Evolutionary conservation across 2,797 vertebrate genomes (phyloP), one percentile per base, ranked within the genome.

Genomic region (Leuciscus waleckii): DNA sequence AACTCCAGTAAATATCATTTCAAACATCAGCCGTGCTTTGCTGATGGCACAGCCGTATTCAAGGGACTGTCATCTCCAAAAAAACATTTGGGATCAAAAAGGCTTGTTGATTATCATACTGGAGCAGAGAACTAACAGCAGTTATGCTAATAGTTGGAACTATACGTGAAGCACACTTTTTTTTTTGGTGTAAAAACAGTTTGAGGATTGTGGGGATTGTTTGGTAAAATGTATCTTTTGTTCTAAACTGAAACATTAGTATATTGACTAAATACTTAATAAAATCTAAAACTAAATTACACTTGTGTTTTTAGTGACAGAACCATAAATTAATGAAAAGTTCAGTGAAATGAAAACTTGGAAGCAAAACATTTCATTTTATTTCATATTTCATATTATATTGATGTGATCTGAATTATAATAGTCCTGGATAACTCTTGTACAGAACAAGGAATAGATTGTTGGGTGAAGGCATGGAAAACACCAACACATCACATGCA

Each of bases 401-500:
- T 35, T 35, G 71, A 81, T 81, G 49, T 70, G 86, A 87, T 70
- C 49, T 32, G 35, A 78, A 73, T 76, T 87, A 89, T 86, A 86
- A 89, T 90, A 88, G 91, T 92, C 92, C 85, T 89, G 37, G 37
- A 88, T 70, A 92, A 89, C 90, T 92, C 88, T 21, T 65, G 90
- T 83, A 89, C 63, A 83, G 90, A 94, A 94, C 94, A 95, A 93
- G 90, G 91, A 89, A 88, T 91, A 91, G 89, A 94, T 94, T 95
- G 94, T 94, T 79, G 77, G 67, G 51, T 85, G 67, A 82, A 29
- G 71, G 77, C 51, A 81, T 41, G 54, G 63, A 86, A 75, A 81
- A 74, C 76, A 87, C 76, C 83, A 63, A 87, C 39, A 75, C 77
- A 74, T 82, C 88, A 92, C 92, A 91, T 87, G 91, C 92, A 90